These are phyloP conservation scores for Acrossocheilus wenchowensis DNA, from an alignment of 2,797 vertebrate genomes.

Conservation along the genomic window DNA sequence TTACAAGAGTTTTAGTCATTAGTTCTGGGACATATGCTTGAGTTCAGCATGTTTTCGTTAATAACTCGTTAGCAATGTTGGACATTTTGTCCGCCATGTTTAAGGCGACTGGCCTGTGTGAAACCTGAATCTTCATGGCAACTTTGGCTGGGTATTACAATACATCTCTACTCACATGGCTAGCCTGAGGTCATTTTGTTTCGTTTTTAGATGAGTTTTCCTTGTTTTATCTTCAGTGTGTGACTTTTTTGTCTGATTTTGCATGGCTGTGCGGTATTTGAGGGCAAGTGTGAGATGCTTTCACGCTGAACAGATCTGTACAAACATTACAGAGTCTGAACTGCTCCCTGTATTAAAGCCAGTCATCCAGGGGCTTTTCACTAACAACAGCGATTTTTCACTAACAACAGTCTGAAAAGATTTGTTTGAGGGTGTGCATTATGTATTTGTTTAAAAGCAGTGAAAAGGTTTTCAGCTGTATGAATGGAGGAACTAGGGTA, in stretches of 20 bases:
- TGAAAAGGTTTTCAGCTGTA: background rate
- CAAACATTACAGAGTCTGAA: background rate
- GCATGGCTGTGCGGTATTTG: conserved; percentile 22
- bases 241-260: conserved; percentile 19
- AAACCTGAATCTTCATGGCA: conserved; percentile 26
- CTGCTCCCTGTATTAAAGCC: conserved; percentile 2
- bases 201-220: background rate
- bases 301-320: conserved; percentile 8
- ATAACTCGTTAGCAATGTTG: background rate
- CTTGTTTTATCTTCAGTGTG: background rate
- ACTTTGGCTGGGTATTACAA: background rate
- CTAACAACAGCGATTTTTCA: background rate
- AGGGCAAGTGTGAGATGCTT: conserved; percentile 23
- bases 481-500: background rate
- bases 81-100: conserved; percentile 19
- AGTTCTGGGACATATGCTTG: background rate
- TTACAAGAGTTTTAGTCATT: background rate
- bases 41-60: background rate
- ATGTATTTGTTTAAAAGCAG: background rate
- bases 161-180: background rate
- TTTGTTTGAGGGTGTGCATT: background rate
- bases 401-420: background rate
- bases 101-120: background rate
- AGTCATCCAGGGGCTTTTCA: background rate
- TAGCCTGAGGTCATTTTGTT: background rate